A percentile compares a stretch with the other conserved stretches of the same genome.
phyloP scores from a whole-genome alignment of 2,797 vertebrate genomes.

The Coregonus suidteri region DNA sequence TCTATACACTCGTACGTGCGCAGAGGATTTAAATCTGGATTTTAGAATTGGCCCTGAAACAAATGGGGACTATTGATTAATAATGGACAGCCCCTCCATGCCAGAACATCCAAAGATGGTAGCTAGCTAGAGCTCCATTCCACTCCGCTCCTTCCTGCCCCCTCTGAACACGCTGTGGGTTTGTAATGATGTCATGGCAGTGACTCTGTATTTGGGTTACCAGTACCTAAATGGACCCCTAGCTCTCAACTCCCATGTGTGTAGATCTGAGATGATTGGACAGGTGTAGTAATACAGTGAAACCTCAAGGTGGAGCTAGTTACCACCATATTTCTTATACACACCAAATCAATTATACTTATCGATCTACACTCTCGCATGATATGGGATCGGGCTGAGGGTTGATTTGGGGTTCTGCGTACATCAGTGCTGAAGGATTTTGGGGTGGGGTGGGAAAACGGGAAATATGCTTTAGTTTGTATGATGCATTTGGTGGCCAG shows the following conservation, averaged over 20 bases:
- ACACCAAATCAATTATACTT: too few species aligned
- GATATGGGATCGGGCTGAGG: neutral
- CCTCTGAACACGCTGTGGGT: neutral
- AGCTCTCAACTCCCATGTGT: too few species aligned
- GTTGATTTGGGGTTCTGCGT: too few species aligned
- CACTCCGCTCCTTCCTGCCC: neutral
- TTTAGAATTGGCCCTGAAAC: neutral
- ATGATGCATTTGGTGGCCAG: conserved; percentile 56
- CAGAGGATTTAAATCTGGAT: neutral
- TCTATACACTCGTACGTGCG: neutral
- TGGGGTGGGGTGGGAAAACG: too few species aligned
- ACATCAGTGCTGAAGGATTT: too few species aligned
- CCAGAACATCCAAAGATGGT: neutral
- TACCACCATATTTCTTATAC: too few species aligned
- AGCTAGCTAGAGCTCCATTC: neutral
- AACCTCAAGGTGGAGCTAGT: too few species aligned
- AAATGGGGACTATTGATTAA: neutral
- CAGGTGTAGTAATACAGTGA: too few species aligned
- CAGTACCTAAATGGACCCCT: too few species aligned
- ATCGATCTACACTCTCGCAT: too few species aligned
- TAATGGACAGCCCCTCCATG: neutral
- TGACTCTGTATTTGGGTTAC: neutral
- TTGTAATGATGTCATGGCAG: too few species aligned
- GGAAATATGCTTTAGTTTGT: conserved; percentile 29
- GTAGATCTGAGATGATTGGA: too few species aligned